A percentile compares a stretch with the other conserved stretches of the same genome.
Conservation (phyloP, 1,140 invertebrate species). For the Sogatella furcifera region DNA sequence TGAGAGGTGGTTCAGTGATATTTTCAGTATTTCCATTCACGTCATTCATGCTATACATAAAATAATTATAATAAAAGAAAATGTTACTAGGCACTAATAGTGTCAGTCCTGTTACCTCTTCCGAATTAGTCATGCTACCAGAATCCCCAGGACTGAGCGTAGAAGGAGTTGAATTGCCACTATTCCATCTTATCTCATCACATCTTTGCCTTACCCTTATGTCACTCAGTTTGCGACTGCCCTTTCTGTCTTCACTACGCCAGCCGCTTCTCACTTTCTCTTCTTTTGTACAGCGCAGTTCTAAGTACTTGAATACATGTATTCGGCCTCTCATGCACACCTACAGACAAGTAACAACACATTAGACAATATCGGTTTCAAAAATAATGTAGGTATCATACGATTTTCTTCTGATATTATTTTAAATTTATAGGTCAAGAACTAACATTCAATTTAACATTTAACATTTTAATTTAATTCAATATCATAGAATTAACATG, state of each 20-base stretch:
- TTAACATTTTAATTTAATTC: too few relatives aligned
- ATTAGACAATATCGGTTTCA: too few relatives aligned
- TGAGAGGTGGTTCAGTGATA: too few relatives aligned
- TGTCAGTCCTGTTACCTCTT: constrained; percentile 10
- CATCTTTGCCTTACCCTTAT: constrained; percentile 25
- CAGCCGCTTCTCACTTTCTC: constrained; percentile 31
- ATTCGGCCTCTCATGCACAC: constrained; percentile 81
- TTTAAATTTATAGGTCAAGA: too few relatives aligned
- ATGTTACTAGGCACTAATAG: too few relatives aligned
- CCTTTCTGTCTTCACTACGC: constrained; percentile 31
- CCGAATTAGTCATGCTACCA: constrained; percentile 36
- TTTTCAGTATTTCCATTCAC: too few relatives aligned
- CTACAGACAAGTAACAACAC: constrained; percentile 38
- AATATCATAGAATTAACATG: too few relatives aligned
- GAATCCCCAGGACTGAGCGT: constrained; percentile 45
- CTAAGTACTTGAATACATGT: constrained; percentile 90
- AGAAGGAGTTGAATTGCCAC: constrained; percentile 45
- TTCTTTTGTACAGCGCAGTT: constrained; percentile 45
- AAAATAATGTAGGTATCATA: too few relatives aligned
- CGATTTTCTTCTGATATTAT: too few relatives aligned
- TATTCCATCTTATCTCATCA: background rate
- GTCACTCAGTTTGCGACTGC: constrained; percentile 40
- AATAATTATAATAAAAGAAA: too few relatives aligned
- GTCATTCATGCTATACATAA: too few relatives aligned
- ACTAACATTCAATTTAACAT: too few relatives aligned